phyloP scores from a whole-genome alignment of 2,113 vertebrate genomes.

The Stomatorhinus ivindoensis region DNA sequence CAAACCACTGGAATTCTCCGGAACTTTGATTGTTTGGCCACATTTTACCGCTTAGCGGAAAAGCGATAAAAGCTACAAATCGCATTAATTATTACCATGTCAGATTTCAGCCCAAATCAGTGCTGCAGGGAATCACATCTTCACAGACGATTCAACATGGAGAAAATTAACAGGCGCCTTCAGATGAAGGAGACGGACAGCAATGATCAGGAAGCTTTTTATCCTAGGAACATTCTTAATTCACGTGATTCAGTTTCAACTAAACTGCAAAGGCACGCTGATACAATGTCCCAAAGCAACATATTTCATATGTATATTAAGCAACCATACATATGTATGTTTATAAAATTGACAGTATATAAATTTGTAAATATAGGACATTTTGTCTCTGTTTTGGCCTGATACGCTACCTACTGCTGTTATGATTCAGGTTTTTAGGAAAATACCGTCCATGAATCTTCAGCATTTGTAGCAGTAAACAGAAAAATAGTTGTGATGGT shows the following conservation, averaged over 20 bases:
- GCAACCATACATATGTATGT: background rate
- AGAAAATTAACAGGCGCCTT: background rate
- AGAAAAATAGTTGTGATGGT: background rate
- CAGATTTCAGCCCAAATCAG: constrained; percentile 1
- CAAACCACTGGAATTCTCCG: background rate
- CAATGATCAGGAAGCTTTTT: background rate
- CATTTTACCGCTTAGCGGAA: background rate
- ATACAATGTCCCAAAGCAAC: background rate
- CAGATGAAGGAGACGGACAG: background rate
- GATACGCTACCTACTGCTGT: background rate
- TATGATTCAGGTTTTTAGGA: background rate
- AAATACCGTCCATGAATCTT: background rate
- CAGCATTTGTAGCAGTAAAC: background rate
- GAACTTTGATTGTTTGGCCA: background rate
- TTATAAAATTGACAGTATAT: background rate
- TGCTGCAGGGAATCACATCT: background rate
- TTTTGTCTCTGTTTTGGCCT: background rate
- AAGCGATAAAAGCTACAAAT: background rate
- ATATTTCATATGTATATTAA: background rate
- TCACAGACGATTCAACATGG: background rate
- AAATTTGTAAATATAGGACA: background rate
- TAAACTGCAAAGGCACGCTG: background rate
- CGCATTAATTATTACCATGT: background rate
- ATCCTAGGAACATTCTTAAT: background rate
- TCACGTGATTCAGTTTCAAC: background rate